phyloP scores from a whole-genome alignment of 2,888 invertebrate genomes.

The Polydrusus tereticollis region DNA sequence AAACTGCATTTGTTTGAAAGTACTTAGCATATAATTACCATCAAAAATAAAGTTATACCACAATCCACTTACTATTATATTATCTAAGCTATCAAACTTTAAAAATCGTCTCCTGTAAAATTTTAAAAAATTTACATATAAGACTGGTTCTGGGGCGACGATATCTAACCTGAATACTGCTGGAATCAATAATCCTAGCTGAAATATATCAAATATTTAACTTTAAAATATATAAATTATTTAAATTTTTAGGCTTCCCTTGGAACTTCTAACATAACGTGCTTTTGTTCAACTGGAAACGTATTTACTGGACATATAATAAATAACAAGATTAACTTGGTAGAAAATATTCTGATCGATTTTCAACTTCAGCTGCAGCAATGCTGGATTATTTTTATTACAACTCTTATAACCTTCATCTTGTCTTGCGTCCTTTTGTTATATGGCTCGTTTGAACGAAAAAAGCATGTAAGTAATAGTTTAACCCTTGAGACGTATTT shows the following conservation, averaged over 20 bases:
- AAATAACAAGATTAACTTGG: slow-evolving; percentile 47
- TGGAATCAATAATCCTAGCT: too few species aligned
- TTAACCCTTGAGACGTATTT: too few species aligned
- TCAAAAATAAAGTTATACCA: too few species aligned
- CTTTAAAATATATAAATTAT: background rate
- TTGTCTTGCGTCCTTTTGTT: slow-evolving; percentile 49
- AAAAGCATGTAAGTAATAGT: slow-evolving; percentile 40
- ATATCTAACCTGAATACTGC: too few species aligned
- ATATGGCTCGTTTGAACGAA: slow-evolving; percentile 37
- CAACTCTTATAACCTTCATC: slow-evolving; percentile 47
- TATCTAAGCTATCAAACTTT: too few species aligned
- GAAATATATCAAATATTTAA: too few species aligned
- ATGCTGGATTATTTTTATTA: slow-evolving; percentile 52
- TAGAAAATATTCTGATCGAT: slow-evolving; percentile 43
- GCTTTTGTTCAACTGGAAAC: slow-evolving; percentile 50
- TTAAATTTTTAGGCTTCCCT: slow-evolving; percentile 43
- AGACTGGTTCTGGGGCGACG: too few species aligned
- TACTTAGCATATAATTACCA: too few species aligned
- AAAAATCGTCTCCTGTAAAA: too few species aligned
- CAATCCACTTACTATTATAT: too few species aligned
- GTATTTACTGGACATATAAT: slow-evolving; percentile 48
- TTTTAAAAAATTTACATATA: too few species aligned
- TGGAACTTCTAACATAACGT: slow-evolving; percentile 42
- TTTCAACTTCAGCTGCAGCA: slow-evolving; percentile 49
- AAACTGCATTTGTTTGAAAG: too few species aligned